Conservation (phyloP, 2,797 vertebrate species). For the Propithecus deckenii region DNA sequence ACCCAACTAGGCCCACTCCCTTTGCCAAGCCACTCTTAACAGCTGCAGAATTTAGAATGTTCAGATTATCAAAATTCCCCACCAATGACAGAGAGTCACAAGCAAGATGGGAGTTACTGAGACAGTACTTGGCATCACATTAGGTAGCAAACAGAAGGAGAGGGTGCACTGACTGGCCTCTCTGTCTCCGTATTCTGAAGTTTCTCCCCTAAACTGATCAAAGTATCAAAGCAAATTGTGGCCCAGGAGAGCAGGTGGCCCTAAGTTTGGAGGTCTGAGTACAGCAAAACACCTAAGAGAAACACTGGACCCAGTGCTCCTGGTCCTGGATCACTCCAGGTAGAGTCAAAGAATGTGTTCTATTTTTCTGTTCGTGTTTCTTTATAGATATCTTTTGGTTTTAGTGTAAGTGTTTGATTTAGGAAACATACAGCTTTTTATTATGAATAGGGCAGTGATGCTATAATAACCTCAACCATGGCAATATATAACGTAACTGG, state of each 20-base stretch:
- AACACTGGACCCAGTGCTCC: no score
- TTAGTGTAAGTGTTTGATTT: constrained; percentile 33
- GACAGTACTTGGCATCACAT: not conserved
- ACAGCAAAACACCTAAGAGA: not conserved
- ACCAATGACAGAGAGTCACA: not conserved
- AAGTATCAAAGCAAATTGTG: not conserved
- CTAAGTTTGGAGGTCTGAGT: not conserved
- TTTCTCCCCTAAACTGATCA: not conserved
- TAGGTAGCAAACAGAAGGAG: not conserved
- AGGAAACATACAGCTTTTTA: not conserved
- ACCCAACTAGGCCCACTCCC: not conserved
- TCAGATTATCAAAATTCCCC: not conserved
- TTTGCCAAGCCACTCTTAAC: not conserved
- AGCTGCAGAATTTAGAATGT: not conserved
- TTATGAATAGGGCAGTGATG: not conserved
- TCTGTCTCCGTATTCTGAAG: not conserved
- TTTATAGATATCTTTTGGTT: not conserved
- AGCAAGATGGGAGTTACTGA: not conserved
- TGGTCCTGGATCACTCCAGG: not conserved
- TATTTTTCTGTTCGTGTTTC: not conserved
- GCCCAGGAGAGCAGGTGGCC: not conserved
- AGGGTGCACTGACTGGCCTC: not conserved
- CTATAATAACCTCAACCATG: not conserved
- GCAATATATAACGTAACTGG: not conserved
- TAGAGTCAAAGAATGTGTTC: not conserved